Evolutionary conservation across 2,797 vertebrate species (phyloP), one percentile per base, ranked within the genome.

Genomic region (Sebastes nivosus): DNA sequence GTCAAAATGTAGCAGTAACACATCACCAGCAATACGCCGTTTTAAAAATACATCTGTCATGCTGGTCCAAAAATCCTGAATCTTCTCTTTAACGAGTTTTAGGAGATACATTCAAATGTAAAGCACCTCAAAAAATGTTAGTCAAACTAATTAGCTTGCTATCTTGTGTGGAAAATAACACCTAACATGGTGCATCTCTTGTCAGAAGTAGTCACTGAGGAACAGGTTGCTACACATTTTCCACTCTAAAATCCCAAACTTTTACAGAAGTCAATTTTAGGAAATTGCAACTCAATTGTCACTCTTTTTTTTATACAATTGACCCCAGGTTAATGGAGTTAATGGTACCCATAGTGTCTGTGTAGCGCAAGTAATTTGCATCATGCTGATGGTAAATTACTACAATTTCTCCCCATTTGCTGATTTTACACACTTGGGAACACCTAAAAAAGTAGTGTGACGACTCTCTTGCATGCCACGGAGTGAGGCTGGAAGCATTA

Each of bases 311-410:
- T 75, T 60, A 57, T 16, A 57, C 57, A 74, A 73, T 67, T 82
- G 57, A 82, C 79, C 42, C 69, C 18, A 50, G 46, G 57, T 66
- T 77, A 66, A 75, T 84, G 72, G 72, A 64, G 73, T 72, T 57
- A 78, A 86, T 70, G 36, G 73, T 34, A 50, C 59, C 27, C 18
- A 22, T 24, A 50, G 50, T 70, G 32, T 70, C 25, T 71, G 60
- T 65, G 22, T 9, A 16, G n/a, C 32, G 30, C 6, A 55, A 36
- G 55, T 57, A 18, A 75, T 81, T 63, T 74, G 14, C 67, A 38
- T 52, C 29, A 5, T 9, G 13, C 24, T 57, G 72, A 81, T 54
- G 66, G 50, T 58, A 36, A 70, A 86, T 82, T 60, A 75, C 65
- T 46, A 25, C n/a, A 63, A 29, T 54, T 46, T 52, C 54, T 76